Evolutionary conservation across 2,113 vertebrate species (phyloP).

Genomic region (Uropsilus gracilis): DNA sequence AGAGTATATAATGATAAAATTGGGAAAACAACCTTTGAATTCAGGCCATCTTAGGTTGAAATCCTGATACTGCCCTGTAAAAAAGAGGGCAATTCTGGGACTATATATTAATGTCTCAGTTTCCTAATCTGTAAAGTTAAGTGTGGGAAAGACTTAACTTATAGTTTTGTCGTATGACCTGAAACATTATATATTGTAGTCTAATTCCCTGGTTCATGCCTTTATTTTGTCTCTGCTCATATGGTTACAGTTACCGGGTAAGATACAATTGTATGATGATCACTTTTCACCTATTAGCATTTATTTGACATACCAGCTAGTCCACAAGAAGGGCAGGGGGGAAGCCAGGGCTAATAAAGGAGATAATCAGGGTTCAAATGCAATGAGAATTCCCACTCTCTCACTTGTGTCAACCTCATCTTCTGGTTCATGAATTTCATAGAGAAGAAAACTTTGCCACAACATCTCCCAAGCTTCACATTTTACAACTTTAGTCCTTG

Average conservation of each 20-base stretch:
- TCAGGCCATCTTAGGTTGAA: neutral
- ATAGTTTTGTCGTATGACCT: neutral
- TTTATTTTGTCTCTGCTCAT: neutral
- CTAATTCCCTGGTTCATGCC: neutral
- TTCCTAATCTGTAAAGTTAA: neutral
- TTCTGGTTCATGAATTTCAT: neutral
- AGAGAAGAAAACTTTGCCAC: neutral
- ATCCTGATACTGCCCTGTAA: neutral
- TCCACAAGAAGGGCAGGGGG: neutral
- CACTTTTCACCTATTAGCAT: neutral
- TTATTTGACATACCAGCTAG: neutral
- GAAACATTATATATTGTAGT: neutral
- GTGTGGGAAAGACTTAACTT: neutral
- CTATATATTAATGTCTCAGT: neutral
- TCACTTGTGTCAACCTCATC: neutral
- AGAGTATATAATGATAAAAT: neutral
- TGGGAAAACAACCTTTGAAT: neutral
- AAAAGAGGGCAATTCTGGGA: neutral
- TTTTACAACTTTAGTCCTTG: neutral
- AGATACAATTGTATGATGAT: neutral
- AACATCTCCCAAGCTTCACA: neutral
- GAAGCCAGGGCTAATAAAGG: neutral
- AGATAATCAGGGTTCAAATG: neutral
- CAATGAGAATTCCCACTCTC: neutral
- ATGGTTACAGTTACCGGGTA: neutral